Evolutionary conservation across 2,113 vertebrate species (phyloP), one percentile per base, ranked within the genome.

Genomic region (Agapornis roseicollis): DNA sequence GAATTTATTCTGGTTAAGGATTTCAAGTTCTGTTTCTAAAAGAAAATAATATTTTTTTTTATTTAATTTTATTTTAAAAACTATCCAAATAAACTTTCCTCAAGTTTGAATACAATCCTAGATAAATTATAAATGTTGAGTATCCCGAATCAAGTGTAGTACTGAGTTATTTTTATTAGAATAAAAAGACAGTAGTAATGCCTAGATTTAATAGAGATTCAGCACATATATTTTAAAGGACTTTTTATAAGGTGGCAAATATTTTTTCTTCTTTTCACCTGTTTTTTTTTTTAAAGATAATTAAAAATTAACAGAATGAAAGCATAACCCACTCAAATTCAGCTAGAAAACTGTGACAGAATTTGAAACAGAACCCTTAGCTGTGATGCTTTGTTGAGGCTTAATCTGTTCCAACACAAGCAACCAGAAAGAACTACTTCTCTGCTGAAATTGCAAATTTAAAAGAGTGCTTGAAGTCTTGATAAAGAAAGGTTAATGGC

Each of bases 81-180:
- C 6, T 39, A 2, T 0, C 6, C 5, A n/a, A 46, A 35, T 5
- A 78, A 60, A 18, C 1, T 1, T 44, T 41, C 4, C 7, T 2
- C 6, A 10, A 5, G 35, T 77, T 47, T 89, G 15, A 77, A 91
- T 41, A 49, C 5, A 80, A 73, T 63, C 6, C 20, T 35, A 37
- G 10, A 35, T 6, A 80, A 18, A 39, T 56, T 42, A 47, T 11
- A 44, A 7, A 31, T 42, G 18, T 37, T 80, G 3, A 23, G 6
- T 46, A 11, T 56, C 28, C 27, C 41, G 44, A 73, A 69, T 72
- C 12, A 50, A 61, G 18, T 35, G 13, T 39, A 88, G 39, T 79
- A 31, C 25, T 42, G 13, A 80, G 47, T 33, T 4, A 44, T 70
- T 90, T 80, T 42, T 44, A 85, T 11, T 18, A 72, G 10, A 85